Conservation (phyloP, 2,797 vertebrate genomes). For the Lagorchestes hirsutus region DNA sequence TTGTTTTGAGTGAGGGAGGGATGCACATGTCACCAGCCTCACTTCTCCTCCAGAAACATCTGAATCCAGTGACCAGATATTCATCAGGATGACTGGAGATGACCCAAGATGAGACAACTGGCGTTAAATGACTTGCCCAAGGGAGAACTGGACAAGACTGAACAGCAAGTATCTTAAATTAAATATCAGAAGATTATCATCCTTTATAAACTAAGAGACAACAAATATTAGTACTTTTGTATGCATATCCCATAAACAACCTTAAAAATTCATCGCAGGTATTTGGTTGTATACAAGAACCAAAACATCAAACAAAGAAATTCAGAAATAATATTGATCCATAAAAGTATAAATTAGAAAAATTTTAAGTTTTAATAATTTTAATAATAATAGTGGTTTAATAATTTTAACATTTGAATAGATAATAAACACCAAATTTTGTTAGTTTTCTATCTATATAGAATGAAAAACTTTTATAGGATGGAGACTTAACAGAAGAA, state of each 20-base stretch:
- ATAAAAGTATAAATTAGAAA: neutral
- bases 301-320: neutral
- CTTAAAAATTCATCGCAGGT: neutral
- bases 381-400: no score
- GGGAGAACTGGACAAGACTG: no score
- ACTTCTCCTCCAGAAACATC: no score
- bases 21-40: no score
- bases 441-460: neutral
- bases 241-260: neutral
- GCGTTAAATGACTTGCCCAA: no score
- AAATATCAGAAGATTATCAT: neutral
- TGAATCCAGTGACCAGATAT: no score
- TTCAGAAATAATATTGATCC: neutral
- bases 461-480: neutral
- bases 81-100: no score
- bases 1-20: no score
- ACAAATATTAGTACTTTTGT: neutral
- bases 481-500: neutral
- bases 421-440: neutral
- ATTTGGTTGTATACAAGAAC: neutral
- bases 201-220: neutral
- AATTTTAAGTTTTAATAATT: neutral
- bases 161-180: neutral
- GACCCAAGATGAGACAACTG: no score
- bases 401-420: neutral